phyloP scores from a whole-genome alignment of 2,797 vertebrate genomes.

The Netta rufina region DNA sequence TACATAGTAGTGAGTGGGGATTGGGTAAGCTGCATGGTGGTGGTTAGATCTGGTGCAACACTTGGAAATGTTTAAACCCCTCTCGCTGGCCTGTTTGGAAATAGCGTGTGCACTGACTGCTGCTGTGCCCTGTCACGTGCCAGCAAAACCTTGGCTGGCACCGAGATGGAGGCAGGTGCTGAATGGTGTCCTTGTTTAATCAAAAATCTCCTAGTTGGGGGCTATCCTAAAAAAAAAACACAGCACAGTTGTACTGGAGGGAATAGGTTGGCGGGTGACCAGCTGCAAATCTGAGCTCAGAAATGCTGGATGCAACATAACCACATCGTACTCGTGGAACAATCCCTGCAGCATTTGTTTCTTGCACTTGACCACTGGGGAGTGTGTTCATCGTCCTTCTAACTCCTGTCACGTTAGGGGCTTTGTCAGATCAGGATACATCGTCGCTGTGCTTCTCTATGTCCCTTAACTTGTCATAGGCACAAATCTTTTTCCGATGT shows the following conservation, averaged over 20 bases:
- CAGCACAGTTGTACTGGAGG: background rate
- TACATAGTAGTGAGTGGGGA: background rate
- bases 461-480: slow-evolving; percentile 39
- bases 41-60: background rate
- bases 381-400: slow-evolving; percentile 20
- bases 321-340: background rate
- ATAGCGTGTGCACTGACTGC: background rate
- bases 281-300: background rate
- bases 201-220: background rate
- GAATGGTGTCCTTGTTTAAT: slow-evolving; percentile 25
- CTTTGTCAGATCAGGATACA: slow-evolving; percentile 52
- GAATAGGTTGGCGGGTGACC: background rate
- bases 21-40: background rate
- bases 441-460: background rate
- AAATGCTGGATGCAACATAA: background rate
- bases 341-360: slow-evolving; percentile 28
- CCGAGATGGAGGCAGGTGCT: background rate
- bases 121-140: background rate
- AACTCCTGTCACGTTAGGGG: slow-evolving; percentile 6
- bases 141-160: background rate
- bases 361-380: slow-evolving; percentile 7
- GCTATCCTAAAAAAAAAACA: background rate
- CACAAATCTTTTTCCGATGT: slow-evolving; percentile 55
- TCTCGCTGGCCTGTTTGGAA: background rate
- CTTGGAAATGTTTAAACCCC: background rate